Evolutionary conservation across 2,797 vertebrate genomes (phyloP).

Genomic region (Rhinophrynus dorsalis): DNA sequence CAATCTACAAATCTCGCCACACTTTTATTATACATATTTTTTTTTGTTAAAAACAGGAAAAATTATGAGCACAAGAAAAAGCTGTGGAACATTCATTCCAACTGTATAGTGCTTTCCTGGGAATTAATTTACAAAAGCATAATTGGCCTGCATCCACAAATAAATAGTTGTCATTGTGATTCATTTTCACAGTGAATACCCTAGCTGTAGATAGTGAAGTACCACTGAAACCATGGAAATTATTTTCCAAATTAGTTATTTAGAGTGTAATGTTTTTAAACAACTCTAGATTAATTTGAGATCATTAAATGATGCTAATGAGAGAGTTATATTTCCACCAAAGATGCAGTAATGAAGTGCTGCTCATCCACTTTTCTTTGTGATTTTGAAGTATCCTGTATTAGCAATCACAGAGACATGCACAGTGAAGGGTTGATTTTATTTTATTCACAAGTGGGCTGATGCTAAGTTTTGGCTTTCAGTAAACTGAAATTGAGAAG

Average conservation of each 20-base stretch:
- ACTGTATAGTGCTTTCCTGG: background rate
- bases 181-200: background rate
- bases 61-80: background rate
- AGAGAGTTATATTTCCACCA: slow-evolving; percentile 7
- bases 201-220: background rate
- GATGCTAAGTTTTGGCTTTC: too few relatives aligned
- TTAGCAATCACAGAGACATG: background rate
- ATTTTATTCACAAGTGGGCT: too few relatives aligned
- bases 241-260: slow-evolving; percentile 16
- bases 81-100: background rate
- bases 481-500: too few relatives aligned
- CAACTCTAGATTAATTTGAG: slow-evolving; percentile 19
- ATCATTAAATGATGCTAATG: slow-evolving; percentile 14
- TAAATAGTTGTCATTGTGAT: slow-evolving; percentile 10
- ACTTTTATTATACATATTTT: too few relatives aligned
- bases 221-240: slow-evolving; percentile 10
- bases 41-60: background rate
- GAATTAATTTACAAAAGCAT: slow-evolving; percentile 2
- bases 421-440: background rate
- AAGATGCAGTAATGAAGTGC: slow-evolving; percentile 11
- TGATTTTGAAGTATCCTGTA: background rate
- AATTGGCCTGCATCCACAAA: slow-evolving; percentile 9
- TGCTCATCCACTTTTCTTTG: background rate
- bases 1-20: too few relatives aligned
- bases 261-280: slow-evolving; percentile 27